phyloP scores from a whole-genome alignment of 2,888 invertebrate species.

The Brachyopa scutellaris region DNA sequence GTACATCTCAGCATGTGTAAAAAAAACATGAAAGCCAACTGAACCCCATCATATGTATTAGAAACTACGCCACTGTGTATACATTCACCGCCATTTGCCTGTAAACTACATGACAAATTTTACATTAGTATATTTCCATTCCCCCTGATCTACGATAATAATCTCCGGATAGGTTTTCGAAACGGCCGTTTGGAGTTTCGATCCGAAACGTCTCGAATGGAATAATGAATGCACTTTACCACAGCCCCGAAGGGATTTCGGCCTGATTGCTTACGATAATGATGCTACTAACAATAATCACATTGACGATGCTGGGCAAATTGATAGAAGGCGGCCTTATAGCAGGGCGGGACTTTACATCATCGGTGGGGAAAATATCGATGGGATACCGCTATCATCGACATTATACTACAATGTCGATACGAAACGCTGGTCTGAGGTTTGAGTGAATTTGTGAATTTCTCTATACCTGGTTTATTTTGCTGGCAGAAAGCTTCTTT shows the following conservation, averaged over 20 bases:
- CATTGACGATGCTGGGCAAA: conserved; percentile 12
- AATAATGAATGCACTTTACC: conserved; percentile 85
- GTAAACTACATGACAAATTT: too few relatives aligned
- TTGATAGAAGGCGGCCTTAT: conserved; percentile 20
- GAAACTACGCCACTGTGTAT: too few relatives aligned
- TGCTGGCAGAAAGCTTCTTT: conserved; percentile 74
- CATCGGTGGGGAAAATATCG: conserved; percentile 87
- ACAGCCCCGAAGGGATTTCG: conserved; percentile 86
- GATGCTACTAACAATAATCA: conserved; percentile 18
- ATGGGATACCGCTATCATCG: conserved; percentile 79
- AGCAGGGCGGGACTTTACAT: conserved; percentile 84
- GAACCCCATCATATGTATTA: too few relatives aligned
- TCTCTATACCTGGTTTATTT: conserved; percentile 34
- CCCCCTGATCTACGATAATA: too few relatives aligned
- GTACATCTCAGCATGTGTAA: too few relatives aligned
- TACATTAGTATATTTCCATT: too few relatives aligned
- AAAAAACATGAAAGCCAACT: too few relatives aligned
- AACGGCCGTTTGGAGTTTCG: conserved; percentile 87
- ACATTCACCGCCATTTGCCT: too few relatives aligned
- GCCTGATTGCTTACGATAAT: conserved; percentile 85
- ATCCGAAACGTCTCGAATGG: conserved; percentile 86
- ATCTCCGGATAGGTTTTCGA: conserved; percentile 78
- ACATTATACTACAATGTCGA: conserved; percentile 75
- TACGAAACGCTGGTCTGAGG: conserved; percentile 75
- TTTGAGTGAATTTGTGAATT: conserved; percentile 46